phyloP scores from a whole-genome alignment of 1,140 invertebrate genomes.

The Sweltsa coloradensis region DNA sequence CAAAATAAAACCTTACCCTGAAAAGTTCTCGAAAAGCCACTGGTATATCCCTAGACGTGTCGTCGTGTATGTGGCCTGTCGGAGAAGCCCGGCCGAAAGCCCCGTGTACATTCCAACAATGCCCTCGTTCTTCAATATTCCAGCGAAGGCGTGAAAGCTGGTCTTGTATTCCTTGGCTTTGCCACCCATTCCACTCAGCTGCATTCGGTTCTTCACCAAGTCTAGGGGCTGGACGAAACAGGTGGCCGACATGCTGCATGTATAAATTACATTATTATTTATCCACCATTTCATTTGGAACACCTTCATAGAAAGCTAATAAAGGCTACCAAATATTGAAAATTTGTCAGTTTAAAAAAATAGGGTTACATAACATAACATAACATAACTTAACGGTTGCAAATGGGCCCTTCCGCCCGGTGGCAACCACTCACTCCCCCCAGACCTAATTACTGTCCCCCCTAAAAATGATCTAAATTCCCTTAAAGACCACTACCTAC shows the following conservation, averaged over 20 bases:
- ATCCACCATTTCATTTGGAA: too few relatives aligned
- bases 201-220: constrained; percentile 98
- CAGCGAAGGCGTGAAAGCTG: constrained; percentile 53
- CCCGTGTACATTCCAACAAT: constrained; percentile 80
- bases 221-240: constrained; percentile 95
- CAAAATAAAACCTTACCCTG: constrained; percentile 25
- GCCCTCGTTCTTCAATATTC: constrained; percentile 81
- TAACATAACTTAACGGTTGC: too few relatives aligned
- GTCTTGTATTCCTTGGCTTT: constrained; percentile 61
- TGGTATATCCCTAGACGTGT: constrained; percentile 92
- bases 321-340: too few relatives aligned
- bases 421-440: too few relatives aligned
- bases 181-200: constrained; percentile 68
- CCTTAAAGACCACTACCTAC: too few relatives aligned
- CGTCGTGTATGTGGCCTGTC: constrained; percentile 98
- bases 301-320: too few relatives aligned
- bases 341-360: too few relatives aligned
- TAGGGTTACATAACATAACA: too few relatives aligned
- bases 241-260: constrained; percentile 84
- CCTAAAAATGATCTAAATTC: too few relatives aligned
- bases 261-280: too few relatives aligned
- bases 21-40: constrained; percentile 52
- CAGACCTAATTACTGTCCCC: too few relatives aligned
- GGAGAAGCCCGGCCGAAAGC: constrained; percentile 73
- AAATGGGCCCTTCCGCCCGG: too few relatives aligned